Conservation (phyloP, 2,888 invertebrate species). For the Tyria jacobaeae region DNA sequence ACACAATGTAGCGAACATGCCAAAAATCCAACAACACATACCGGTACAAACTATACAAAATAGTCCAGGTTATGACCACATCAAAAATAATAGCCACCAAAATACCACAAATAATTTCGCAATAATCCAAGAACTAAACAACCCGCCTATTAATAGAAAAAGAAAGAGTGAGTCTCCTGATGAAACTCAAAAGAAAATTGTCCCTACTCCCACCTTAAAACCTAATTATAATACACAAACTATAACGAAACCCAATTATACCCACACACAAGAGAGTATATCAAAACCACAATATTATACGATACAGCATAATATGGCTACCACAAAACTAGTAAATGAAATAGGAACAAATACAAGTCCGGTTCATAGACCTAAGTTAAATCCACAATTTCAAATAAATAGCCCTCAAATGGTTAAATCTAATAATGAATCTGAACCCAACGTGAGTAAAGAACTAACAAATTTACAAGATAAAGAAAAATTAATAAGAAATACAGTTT, state of each 20-base stretch:
- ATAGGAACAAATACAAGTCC: slow-evolving; percentile 59
- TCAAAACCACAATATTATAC: slow-evolving; percentile 30
- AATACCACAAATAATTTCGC: slow-evolving; percentile 25
- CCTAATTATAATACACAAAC: slow-evolving; percentile 40
- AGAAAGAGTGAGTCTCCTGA: slow-evolving; percentile 78
- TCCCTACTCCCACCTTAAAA: slow-evolving; percentile 23
- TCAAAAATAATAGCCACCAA: slow-evolving; percentile 30
- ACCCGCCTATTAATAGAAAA: slow-evolving; percentile 58
- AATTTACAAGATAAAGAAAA: slow-evolving; percentile 62
- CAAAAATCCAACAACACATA: slow-evolving; percentile 34
- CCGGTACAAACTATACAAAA: slow-evolving; percentile 32
- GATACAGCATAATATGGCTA: slow-evolving; percentile 40
- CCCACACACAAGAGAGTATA: slow-evolving; percentile 21
- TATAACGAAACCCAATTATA: slow-evolving; percentile 13
- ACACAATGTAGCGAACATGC: slow-evolving; percentile 23
- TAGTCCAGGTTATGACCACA: slow-evolving; percentile 28
- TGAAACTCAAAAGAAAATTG: slow-evolving; percentile 62
- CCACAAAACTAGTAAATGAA: slow-evolving; percentile 53
- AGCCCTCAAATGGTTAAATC: slow-evolving; percentile 29
- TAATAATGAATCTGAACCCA: slow-evolving; percentile 20
- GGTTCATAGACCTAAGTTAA: slow-evolving; percentile 49
- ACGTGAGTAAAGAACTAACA: slow-evolving; percentile 27
- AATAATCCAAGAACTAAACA: slow-evolving; percentile 33
- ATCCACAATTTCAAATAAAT: slow-evolving; percentile 34
- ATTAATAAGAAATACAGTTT: slow-evolving; percentile 77